Evolutionary conservation across 2,113 vertebrate genomes (phyloP).

Genomic region (Arvicanthis niloticus): DNA sequence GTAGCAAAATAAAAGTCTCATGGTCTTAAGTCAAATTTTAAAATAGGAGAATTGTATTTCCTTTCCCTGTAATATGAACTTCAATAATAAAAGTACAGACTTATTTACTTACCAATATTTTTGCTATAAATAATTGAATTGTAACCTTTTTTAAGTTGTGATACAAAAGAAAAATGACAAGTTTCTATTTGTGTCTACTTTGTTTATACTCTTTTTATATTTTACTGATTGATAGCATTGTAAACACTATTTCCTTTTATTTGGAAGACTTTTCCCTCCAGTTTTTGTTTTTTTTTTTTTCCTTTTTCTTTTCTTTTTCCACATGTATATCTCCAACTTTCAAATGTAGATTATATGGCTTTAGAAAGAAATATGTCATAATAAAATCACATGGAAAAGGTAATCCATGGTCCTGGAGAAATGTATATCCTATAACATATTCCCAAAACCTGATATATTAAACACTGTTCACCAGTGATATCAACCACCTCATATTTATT

Average conservation of each 20-base stretch:
- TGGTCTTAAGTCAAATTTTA: neutral
- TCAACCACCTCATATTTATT: neutral
- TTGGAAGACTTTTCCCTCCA: neutral
- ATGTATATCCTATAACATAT: neutral
- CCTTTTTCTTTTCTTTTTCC: too few relatives aligned
- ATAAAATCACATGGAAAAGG: neutral
- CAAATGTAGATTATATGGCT: neutral
- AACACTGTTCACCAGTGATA: neutral
- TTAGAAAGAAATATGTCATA: neutral
- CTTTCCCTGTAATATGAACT: neutral
- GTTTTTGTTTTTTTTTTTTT: constrained; percentile 17
- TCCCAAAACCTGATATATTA: neutral
- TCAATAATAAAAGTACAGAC: neutral
- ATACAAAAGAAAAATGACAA: fast-evolving
- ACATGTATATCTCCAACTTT: neutral
- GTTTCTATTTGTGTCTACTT: neutral
- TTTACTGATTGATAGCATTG: neutral
- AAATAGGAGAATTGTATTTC: neutral
- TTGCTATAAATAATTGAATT: neutral
- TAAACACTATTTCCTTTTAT: constrained; percentile 12
- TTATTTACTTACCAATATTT: neutral
- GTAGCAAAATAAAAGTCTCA: neutral
- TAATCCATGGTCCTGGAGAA: neutral
- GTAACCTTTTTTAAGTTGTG: neutral
- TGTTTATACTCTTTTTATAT: neutral